Conservation (phyloP, 2,797 vertebrate species). For the Synaphobranchus kaupii region DNA sequence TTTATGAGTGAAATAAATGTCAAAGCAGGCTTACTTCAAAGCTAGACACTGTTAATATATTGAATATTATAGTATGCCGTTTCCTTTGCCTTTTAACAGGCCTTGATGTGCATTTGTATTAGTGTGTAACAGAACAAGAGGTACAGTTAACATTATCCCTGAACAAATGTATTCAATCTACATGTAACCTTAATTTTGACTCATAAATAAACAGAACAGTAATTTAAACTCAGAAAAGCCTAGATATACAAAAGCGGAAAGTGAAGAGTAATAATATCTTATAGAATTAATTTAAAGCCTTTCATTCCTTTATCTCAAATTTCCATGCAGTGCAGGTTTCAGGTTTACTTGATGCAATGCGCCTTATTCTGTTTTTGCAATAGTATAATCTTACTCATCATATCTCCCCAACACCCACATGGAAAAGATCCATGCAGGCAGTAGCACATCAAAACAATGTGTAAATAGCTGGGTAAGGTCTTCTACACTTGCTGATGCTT, state of each 20-base stretch:
- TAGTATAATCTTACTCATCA: background rate
- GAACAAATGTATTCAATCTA: background rate
- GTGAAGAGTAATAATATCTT: background rate
- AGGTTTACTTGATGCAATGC: background rate
- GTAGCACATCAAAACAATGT: background rate
- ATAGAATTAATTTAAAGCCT: background rate
- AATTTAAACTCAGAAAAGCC: background rate
- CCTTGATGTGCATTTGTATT: background rate
- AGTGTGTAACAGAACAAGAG: background rate
- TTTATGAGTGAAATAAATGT: constrained; percentile 14
- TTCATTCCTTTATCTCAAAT: background rate
- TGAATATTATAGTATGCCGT: background rate
- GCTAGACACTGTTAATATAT: background rate
- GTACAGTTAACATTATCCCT: background rate
- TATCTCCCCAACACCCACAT: background rate
- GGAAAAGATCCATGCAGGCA: background rate
- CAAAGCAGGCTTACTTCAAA: constrained; percentile 9
- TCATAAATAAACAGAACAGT: background rate
- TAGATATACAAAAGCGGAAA: no score
- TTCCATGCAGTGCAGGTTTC: background rate
- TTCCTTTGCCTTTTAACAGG: background rate
- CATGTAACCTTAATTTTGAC: background rate
- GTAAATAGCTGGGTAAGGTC: background rate
- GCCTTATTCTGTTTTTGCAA: background rate
- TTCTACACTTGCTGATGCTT: no score